Percentiles rank a stretch among this genome's conserved stretches.
Conservation (phyloP, 1,140 invertebrate genomes). For the Hirudo medicinalis region DNA sequence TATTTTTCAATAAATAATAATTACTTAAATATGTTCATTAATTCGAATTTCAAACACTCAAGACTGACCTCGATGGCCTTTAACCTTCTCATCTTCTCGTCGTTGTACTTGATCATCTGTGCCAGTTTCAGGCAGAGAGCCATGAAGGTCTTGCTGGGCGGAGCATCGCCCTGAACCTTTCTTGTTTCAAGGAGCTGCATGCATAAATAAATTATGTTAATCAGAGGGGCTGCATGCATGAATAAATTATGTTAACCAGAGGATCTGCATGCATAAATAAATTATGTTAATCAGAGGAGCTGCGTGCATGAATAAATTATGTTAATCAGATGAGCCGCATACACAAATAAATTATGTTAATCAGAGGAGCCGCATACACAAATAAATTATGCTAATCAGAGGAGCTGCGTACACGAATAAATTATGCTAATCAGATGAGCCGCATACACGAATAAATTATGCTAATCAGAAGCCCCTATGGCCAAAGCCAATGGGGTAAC, state of each 20-base stretch:
- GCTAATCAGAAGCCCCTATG: too few species aligned
- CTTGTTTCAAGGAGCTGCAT: not conserved
- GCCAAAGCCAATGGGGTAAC: too few species aligned
- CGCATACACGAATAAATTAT: not conserved
- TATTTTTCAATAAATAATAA: too few species aligned
- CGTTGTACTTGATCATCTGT: conserved; percentile 11
- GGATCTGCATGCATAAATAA: not conserved
- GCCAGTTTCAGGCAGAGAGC: conserved; percentile 1
- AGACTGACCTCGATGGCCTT: conserved; percentile 1
- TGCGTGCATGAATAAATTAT: not conserved
- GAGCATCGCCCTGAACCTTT: not conserved
- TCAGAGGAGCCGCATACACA: not conserved
- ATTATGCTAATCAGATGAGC: not conserved
- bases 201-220: not conserved
- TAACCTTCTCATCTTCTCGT: not conserved
- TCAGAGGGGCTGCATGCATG: not conserved
- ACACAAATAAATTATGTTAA: not conserved
- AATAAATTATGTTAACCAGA: not conserved
- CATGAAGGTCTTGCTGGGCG: not conserved
- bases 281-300: not conserved
- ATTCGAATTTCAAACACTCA: too few species aligned
- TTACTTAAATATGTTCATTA: too few species aligned
- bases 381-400: not conserved
- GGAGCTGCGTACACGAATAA: not conserved
- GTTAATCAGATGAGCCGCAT: not conserved